A percentile compares a stretch with the other conserved stretches of the same genome.
Evolutionary conservation across 2,888 invertebrate species (phyloP).

Genomic region (Rhogogaster chlorosoma): DNA sequence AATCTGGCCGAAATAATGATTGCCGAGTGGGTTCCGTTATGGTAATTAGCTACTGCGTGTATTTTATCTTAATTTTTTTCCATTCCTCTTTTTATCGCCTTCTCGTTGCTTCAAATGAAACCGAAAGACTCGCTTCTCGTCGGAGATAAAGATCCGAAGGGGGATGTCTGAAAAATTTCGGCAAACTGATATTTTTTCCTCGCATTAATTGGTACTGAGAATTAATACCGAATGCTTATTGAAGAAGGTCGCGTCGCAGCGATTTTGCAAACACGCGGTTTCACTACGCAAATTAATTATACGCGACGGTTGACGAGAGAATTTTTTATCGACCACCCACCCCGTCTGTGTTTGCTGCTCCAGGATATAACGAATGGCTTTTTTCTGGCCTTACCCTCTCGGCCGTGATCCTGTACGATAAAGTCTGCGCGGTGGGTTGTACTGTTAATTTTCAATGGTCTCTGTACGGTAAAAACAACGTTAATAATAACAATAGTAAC

Average conservation of each 20-base stretch:
- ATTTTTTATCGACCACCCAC: slow-evolving; percentile 1
- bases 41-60: slow-evolving; percentile 64
- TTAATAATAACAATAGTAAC: not conserved
- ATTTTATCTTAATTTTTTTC: not conserved
- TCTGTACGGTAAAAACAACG: not conserved
- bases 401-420: not conserved
- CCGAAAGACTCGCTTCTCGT: not conserved
- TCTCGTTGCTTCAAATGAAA: not conserved
- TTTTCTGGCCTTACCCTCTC: not conserved
- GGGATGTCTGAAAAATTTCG: not conserved
- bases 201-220: not conserved
- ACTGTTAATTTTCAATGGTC: slow-evolving; percentile 2
- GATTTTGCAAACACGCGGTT: not conserved
- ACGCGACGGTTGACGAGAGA: slow-evolving; percentile 18
- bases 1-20: not conserved
- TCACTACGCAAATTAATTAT: not conserved
- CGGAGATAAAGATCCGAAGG: slow-evolving; percentile 17
- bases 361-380: not conserved
- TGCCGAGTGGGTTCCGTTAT: slow-evolving; percentile 59
- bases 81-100: not conserved
- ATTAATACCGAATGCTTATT: slow-evolving; percentile 11
- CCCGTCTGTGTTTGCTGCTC: not conserved
- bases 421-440: not conserved
- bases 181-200: not conserved
- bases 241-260: not conserved